Evolutionary conservation across 1,140 invertebrate species (phyloP), one percentile per base, ranked within the genome.

Genomic region (Onthophagus taurus): DNA sequence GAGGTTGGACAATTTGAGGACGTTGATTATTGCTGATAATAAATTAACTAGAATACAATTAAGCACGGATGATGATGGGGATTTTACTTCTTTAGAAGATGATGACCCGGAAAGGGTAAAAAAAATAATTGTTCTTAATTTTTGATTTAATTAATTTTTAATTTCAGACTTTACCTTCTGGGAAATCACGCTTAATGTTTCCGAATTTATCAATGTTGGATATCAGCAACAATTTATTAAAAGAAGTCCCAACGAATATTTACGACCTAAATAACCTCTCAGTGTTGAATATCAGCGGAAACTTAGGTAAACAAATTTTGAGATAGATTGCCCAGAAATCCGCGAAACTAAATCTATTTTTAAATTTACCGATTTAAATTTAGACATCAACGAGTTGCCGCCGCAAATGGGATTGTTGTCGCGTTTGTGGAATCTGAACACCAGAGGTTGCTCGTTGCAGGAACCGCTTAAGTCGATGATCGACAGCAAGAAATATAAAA

Each of bases 201-300:
- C 94, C 95, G 0, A 88, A 87, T 59, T 74, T 99, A 26, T 94
- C 89, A 1, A 93, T 93, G 83, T 66, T 98, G 49, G 95, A 98
- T 65, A 77, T 98, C 5, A 91, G 88, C 53, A 85, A 87, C 57
- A 98, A 99, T 67, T 71, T 74, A 20, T 63, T 96, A 3, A 73
- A 69, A 48, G 78, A 81, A 54, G 79, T 99, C 31, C 90, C 95
- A 2, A 63, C 77, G 0, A 84, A 84, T 35, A 81, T 98, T 36
- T 81, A 90, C 50, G 84, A 95, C 59, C 71, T 97, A 1, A 75
- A 66, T 30, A 89, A 90, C 61, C 70, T 99, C 0, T 92, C 92
- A 24, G 89, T 97, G n/a, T 70, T 99, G 5, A 96, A 96, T 61
- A 76, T 97, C 4, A 88, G 85, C 58, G 86, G 87, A 20, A 97